phyloP scores from a whole-genome alignment of 2,113 vertebrate species.

The Machaerirhynchus nigripectus region DNA sequence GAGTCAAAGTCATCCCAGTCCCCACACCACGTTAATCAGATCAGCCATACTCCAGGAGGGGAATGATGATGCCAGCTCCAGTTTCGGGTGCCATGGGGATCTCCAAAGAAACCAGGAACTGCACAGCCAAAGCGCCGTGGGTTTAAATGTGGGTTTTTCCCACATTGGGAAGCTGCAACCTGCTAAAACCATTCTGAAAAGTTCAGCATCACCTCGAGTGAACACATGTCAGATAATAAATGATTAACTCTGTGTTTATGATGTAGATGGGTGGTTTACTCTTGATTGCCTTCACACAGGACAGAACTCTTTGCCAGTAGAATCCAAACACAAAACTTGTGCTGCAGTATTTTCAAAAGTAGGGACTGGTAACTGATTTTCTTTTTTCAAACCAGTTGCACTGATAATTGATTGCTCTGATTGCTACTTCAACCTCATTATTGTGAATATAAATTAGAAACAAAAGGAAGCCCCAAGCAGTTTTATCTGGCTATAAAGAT shows the following conservation, averaged over 20 bases:
- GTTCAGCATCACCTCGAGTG: not conserved
- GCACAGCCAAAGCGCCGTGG: not conserved
- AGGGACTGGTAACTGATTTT: not conserved
- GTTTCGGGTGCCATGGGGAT: not conserved
- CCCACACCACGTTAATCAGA: not conserved
- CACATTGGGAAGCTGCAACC: not conserved
- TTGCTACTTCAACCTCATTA: not conserved
- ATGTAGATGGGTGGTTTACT: not conserved
- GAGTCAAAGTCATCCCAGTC: not conserved
- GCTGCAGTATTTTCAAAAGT: not conserved
- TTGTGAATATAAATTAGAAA: not conserved
- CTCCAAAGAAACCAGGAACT: not conserved
- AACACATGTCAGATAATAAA: not conserved
- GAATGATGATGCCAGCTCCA: not conserved
- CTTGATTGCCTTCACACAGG: not conserved
- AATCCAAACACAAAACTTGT: not conserved
- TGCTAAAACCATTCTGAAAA: not conserved
- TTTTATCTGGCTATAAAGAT: not conserved
- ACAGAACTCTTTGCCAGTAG: not conserved
- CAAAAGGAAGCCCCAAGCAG: not conserved
- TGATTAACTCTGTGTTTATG: not conserved
- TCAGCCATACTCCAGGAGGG: not conserved
- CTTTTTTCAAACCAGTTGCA: not conserved
- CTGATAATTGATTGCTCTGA: not conserved
- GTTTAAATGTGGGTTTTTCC: too few species aligned